Conservation (phyloP, 2,888 invertebrate genomes). For the Meteorus colon region DNA sequence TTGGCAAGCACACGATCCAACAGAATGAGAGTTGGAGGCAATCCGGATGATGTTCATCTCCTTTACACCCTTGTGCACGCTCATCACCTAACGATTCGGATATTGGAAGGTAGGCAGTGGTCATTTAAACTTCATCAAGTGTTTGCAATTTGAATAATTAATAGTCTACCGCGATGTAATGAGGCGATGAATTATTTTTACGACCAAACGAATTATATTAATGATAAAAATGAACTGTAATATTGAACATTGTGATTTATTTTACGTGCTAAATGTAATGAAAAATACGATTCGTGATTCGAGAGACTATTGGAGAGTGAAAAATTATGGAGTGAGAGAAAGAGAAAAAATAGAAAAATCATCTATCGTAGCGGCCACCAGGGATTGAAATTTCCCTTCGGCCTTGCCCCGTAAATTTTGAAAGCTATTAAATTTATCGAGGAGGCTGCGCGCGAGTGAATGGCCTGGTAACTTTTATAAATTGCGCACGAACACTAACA, state of each 20-base stretch:
- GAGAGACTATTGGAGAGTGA: background rate
- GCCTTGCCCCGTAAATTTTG: constrained; percentile 45
- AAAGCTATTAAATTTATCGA: constrained; percentile 69
- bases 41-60: constrained; percentile 18
- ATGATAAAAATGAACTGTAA: background rate
- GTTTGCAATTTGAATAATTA: background rate
- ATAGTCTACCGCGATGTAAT: no score
- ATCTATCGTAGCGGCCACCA: constrained; percentile 45
- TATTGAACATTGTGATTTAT: background rate
- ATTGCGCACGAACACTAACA: constrained; percentile 55
- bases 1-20: constrained; percentile 27
- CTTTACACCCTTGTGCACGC: background rate
- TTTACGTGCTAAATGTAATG: background rate
- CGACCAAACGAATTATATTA: background rate
- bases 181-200: no score
- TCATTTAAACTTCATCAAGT: background rate
- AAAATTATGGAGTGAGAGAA: background rate
- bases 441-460: constrained; percentile 38
- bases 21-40: background rate
- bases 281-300: constrained; percentile 6
- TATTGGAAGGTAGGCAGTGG: background rate
- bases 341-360: constrained; percentile 40
- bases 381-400: constrained; percentile 52
- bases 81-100: background rate
- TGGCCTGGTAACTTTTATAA: constrained; percentile 68